phyloP scores from a whole-genome alignment of 1,140 invertebrate species.

The Drosophila nannoptera region DNA sequence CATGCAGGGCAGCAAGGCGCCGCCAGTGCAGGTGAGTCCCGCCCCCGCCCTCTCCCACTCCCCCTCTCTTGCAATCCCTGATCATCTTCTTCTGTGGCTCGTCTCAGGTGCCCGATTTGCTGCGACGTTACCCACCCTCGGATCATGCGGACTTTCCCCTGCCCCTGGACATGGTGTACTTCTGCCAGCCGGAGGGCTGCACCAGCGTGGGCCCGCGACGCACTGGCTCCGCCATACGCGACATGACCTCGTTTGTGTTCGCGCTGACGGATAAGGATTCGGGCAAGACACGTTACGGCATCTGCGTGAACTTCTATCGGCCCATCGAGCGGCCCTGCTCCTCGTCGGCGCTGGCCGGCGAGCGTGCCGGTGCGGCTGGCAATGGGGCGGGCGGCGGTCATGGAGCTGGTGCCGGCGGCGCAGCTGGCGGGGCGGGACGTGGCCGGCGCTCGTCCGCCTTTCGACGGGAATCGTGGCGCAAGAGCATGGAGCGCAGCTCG shows the following conservation, averaged over 20 bases:
- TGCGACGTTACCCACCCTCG: conserved; percentile 97
- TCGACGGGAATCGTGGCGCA: conserved; percentile 91
- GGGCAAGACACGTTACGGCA: conserved; percentile 93
- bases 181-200: conserved; percentile 99
- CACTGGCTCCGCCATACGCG: conserved; percentile 85
- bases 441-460: conserved; percentile 82
- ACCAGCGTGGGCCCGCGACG: conserved; percentile 92
- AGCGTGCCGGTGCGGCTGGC: conserved; percentile 51
- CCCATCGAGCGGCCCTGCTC: conserved; percentile 85
- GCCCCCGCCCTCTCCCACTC: too few relatives aligned
- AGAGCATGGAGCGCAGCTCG: conserved; percentile 93
- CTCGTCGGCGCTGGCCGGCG: conserved; percentile 26
- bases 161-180: conserved; percentile 98
- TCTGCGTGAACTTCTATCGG: conserved; percentile 99
- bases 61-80: too few relatives aligned
- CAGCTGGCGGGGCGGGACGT: conserved; percentile 39
- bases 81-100: too few relatives aligned
- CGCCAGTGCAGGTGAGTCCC: conserved; percentile 88
- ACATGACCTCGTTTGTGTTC: conserved; percentile 98
- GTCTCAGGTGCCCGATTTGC: conserved; percentile 88
- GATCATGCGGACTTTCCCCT: conserved; percentile 99
- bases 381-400: conserved; percentile 52
- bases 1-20: conserved; percentile 81
- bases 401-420: conserved; percentile 38
- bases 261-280: conserved; percentile 99